Base-by-base conservation (phyloP, 2,797 vertebrate genomes). In the Danionella dracula region DNA sequence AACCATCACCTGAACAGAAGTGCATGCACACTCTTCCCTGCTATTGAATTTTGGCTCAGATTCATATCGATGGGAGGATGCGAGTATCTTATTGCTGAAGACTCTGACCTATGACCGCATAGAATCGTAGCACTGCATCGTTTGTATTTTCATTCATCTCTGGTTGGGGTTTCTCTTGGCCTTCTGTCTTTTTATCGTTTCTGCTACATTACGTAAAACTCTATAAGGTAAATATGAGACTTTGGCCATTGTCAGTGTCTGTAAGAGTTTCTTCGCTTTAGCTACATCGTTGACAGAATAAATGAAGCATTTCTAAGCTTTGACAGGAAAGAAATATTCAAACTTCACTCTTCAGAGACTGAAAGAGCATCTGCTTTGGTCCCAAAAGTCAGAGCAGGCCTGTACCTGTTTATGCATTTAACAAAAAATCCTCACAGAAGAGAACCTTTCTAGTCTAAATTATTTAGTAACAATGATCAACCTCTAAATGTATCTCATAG, bases 1-100 rank as follows among this genome's bases (percentile, higher is more conserved):
- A 90, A 92, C 91, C 89, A 90, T 90, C 89, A 90, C 89, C 89
- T 89, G 90, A 91, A 93, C 90, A 90, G 90, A 91, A 92, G 91
- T 89, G 83, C 80, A 71, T 51, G 80, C 65, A 49, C 38, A 15
- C 23, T 57, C 53, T 80, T 85, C 82, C 74, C 76, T 81, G 82
- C 86, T 85, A 86, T 85, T 88, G 90, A 80, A 78, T 81, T 76
- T 86, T 91, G 90, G 89, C 90, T 79, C 75, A 31, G 49, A 72
- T 89, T 89, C 86, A 84, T 76, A 10, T 60, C 74, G 79, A 83
- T 82, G 63, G 72, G 69, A 66, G 81, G 80, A 76, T 85, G 87
- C 85, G 85, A 88, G 86, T 77, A 86, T 88, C 88, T 84, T 87
- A 82, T 88, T 90, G 83, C 85, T 84, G 85, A 87, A 86, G 85